Evolutionary conservation across 2,113 vertebrate genomes (phyloP), one percentile per base, ranked within the genome.

Genomic region (Boleophthalmus pectinirostris): DNA sequence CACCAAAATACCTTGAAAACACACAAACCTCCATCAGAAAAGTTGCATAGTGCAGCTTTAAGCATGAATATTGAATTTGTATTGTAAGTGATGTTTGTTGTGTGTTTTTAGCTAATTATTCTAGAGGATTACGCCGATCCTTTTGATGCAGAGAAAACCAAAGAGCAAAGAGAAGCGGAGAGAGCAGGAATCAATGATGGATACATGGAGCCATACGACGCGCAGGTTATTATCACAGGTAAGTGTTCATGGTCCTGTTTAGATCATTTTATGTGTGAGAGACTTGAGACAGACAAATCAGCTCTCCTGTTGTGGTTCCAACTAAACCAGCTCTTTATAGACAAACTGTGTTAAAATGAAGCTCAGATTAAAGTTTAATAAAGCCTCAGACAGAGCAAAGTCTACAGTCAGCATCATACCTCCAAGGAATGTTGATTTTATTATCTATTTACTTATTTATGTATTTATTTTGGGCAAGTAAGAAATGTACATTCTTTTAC

Each of bases 171-270:
- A 43, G 96, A 97, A 0, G 95, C 95, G 0, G 97, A 98, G 90
- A 86, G 96, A 78, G 93, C 92, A 0, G 96, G 96, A 0, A 94
- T 97, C 79, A 98, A 99, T 0, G 96, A 99, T 0, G 96, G 97
- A 0, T 98, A 98, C 87, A 97, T 98, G 97, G 97, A 98, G 46
- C 97, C 97, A 1, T 99, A 99, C 0, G 97, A 98, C 0, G 97
- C 97, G 0, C 96, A 98, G 88, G 96, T 98, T 70, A 98, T 99
- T 92, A 99, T 99, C 79, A 98, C 97, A 90, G 97, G 97, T 97
- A 1, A 57, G 29, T 29, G 29, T 29, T 29, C 29, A 29, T 29
- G 29, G 29, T 29, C 29, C 29, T 29, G 29, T 29, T 29, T 29
- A 29, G 4, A 4, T 29, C 29, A 29, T 29, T 29, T 29, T 29